Evolutionary conservation across 2,888 invertebrate species (phyloP).

Genomic region (Volucella zonaria): DNA sequence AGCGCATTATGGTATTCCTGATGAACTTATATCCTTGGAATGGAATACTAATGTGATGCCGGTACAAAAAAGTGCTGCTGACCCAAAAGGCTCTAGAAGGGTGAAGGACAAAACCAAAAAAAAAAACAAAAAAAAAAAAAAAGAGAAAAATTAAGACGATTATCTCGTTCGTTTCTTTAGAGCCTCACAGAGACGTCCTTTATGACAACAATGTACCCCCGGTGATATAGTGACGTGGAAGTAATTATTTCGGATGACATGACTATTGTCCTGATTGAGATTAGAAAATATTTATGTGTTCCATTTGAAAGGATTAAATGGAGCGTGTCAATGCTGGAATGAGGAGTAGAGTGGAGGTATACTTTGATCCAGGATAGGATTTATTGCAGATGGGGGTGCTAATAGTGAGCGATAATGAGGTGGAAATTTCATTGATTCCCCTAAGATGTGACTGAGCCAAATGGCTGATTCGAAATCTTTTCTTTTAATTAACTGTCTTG

Average conservation of each 20-base stretch:
- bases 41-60: neutral
- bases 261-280: conserved; percentile 54
- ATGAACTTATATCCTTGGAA: conserved; percentile 13
- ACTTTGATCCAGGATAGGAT: neutral
- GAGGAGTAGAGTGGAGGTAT: neutral
- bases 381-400: neutral
- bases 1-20: conserved; percentile 36
- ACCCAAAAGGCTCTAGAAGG: neutral
- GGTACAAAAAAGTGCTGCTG: neutral
- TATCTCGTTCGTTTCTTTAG: conserved; percentile 14
- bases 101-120: neutral
- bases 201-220: conserved; percentile 19
- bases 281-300: conserved; percentile 60
- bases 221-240: conserved; percentile 38
- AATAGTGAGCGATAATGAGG: conserved; percentile 42
- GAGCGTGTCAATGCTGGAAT: neutral
- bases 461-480: conserved; percentile 9
- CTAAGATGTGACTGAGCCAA: conserved; percentile 1
- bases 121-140: neutral
- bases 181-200: neutral
- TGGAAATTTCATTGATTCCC: conserved; percentile 31
- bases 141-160: conserved; percentile 33
- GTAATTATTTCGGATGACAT: conserved; percentile 54
- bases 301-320: conserved; percentile 47
- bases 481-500: conserved; percentile 19